Evolutionary conservation across 2,888 invertebrate genomes (phyloP).

Genomic region (Allophyes oxyacanthae): DNA sequence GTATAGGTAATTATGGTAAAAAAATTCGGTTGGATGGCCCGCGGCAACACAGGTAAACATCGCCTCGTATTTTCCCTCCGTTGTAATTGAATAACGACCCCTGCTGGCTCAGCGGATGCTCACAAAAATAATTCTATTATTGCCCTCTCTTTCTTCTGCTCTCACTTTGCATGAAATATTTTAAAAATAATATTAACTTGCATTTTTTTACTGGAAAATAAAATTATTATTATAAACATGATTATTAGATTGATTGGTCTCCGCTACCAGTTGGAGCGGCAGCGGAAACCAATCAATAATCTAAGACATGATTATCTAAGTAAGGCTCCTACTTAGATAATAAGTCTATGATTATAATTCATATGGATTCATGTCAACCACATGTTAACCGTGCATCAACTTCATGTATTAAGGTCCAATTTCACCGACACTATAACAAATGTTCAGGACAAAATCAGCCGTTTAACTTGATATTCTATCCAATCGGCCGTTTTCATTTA

Average conservation of each 20-base stretch:
- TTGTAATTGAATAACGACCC: slow-evolving; percentile 84
- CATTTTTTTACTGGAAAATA: slow-evolving; percentile 17
- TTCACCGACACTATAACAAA: too few species aligned
- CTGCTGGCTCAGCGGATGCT: slow-evolving; percentile 77
- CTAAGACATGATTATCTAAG: too few species aligned
- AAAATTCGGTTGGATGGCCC: slow-evolving; percentile 73
- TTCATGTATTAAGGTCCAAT: too few species aligned
- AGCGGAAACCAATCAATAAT: too few species aligned
- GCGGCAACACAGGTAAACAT: slow-evolving; percentile 80
- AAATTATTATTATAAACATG: slow-evolving; percentile 17
- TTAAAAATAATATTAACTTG: slow-evolving; percentile 57
- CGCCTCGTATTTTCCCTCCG: slow-evolving; percentile 73
- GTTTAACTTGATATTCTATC: too few species aligned
- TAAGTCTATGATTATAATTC: too few species aligned
- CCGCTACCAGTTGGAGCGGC: too few species aligned
- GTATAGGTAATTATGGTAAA: slow-evolving; percentile 72
- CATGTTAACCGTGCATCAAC: slow-evolving; percentile 28
- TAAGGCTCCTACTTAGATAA: too few species aligned
- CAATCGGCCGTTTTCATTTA: too few species aligned
- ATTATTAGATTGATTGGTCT: too few species aligned
- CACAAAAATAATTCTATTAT: slow-evolving; percentile 82
- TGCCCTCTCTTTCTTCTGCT: slow-evolving; percentile 64
- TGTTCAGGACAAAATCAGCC: too few species aligned
- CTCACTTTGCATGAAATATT: slow-evolving; percentile 69
- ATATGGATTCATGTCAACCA: too few species aligned